phyloP scores from a whole-genome alignment of 2,888 invertebrate species.

The Ornithoptera alexandrae region DNA sequence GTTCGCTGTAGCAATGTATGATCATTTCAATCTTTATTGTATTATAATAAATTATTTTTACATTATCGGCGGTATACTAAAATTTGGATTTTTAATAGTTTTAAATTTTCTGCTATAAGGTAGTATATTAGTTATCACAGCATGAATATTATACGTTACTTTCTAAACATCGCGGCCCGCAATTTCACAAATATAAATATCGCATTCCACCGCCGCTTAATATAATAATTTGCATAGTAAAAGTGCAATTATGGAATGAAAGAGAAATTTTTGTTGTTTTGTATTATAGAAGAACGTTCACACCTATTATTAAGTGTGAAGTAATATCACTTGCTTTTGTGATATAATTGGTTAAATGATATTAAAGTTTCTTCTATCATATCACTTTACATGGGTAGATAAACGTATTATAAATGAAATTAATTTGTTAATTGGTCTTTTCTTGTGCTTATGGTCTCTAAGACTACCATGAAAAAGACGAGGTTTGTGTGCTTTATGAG shows the following conservation, averaged over 20 bases:
- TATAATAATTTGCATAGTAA: conserved; percentile 44
- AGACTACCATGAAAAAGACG: too few species aligned
- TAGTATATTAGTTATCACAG: background rate
- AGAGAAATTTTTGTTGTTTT: conserved; percentile 36
- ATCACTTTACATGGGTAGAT: too few species aligned
- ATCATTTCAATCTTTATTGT: too few species aligned
- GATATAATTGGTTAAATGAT: background rate
- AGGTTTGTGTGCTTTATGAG: too few species aligned
- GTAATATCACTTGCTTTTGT: background rate
- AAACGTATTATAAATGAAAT: too few species aligned
- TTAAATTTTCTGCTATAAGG: background rate
- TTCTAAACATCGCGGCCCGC: conserved; percentile 36
- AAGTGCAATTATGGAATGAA: conserved; percentile 38
- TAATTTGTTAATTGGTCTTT: too few species aligned
- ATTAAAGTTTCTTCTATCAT: background rate
- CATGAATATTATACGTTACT: conserved; percentile 23
- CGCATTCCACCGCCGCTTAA: conserved; percentile 36
- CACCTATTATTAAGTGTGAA: conserved; percentile 5
- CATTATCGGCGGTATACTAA: too few species aligned
- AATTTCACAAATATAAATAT: conserved; percentile 36
- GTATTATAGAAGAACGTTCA: conserved; percentile 13
- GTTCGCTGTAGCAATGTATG: too few species aligned
- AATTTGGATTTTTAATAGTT: too few species aligned
- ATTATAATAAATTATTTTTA: too few species aligned
- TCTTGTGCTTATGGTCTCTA: too few species aligned